Base-by-base conservation (phyloP, 1,140 invertebrate species). In the Diploscapter pachys region DNA sequence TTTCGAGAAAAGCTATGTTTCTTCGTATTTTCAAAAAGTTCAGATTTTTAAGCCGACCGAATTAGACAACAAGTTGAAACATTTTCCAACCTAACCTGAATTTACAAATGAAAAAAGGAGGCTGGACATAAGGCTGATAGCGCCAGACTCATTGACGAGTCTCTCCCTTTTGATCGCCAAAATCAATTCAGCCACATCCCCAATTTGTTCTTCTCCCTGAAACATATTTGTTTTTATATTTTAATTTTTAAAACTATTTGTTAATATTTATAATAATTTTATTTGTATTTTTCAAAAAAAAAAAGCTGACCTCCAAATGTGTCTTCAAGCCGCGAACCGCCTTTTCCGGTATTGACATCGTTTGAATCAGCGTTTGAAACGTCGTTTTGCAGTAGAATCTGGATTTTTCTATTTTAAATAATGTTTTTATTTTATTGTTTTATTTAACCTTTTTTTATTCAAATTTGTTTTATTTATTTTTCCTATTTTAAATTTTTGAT, bases 341-440 rank as follows among this genome's bases (percentile, higher is more conserved):
- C 64, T 82, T 83, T 48, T 80, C 73, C 0, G 82, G 81, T 9
- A 84, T 73, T n/a, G 75, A 74, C 8, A 80, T 63, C 62, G 75
- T 79, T 53, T 81, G 68, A 4, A 85, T 69, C 11, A 83, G 67
- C 49, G 81, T 66, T 13, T 82, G 78, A 5, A 83, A 63, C 8
- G 81, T 70, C 3, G 59, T 72, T n/a, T 82, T 72, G 53, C 77
- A 82, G 74, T 83, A 84, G 52, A 81, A 72, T 57, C 82, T 81
- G 68, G 31, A 31, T 31, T 31, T 31, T 31, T 31, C 31, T 31
- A 31, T 31, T 31, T 31, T 31, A 31, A 31, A 0, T 31, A 31
- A 31, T 31, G 31, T 1, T 31, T 31, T 31, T 31, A 31, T 31
- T 31, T 31, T 31, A 31, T n/a, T n/a, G 31, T 31, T 31, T 31